These are phyloP conservation scores for Bursaphelenchus okinawaensis DNA, from an alignment of 2,888 invertebrate species.

Conservation along the genomic window DNA sequence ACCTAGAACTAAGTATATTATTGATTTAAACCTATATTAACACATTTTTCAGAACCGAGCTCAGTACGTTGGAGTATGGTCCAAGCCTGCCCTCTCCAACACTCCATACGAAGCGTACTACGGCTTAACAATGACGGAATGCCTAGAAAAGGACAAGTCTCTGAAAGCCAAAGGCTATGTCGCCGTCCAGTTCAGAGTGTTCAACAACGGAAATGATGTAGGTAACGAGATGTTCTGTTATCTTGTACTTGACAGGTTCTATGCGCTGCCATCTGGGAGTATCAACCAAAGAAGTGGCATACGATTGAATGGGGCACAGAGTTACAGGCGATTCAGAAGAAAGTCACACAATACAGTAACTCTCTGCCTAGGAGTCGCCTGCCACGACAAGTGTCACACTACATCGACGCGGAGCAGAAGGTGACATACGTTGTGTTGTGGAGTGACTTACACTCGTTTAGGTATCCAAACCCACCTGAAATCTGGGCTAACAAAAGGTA, in stretches of 20 bases:
- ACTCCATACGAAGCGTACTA: constrained; percentile 54
- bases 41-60: constrained; percentile 29
- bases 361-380: constrained; percentile 17
- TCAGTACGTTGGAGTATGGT: constrained; percentile 53
- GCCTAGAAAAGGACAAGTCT: constrained; percentile 42
- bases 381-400: constrained; percentile 51
- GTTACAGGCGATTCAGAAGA: constrained; percentile 12
- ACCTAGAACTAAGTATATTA: too few species aligned
- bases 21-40: neutral
- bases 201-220: constrained; percentile 48
- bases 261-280: constrained; percentile 56
- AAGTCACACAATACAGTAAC: constrained; percentile 11
- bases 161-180: constrained; percentile 36
- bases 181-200: constrained; percentile 48
- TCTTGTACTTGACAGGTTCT: constrained; percentile 20
- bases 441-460: constrained; percentile 46
- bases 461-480: constrained; percentile 48
- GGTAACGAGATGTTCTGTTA: neutral
- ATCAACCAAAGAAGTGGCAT: constrained; percentile 41
- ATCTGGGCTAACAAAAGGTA: constrained; percentile 43
- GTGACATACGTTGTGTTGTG: constrained; percentile 51
- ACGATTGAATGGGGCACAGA: constrained; percentile 36
- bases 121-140: constrained; percentile 47
- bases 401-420: constrained; percentile 32
- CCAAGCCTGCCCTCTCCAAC: constrained; percentile 37